A percentile compares a stretch with the other conserved stretches of the same genome.
phyloP scores from a whole-genome alignment of 2,797 vertebrate species.

The Manis pentadactyla region DNA sequence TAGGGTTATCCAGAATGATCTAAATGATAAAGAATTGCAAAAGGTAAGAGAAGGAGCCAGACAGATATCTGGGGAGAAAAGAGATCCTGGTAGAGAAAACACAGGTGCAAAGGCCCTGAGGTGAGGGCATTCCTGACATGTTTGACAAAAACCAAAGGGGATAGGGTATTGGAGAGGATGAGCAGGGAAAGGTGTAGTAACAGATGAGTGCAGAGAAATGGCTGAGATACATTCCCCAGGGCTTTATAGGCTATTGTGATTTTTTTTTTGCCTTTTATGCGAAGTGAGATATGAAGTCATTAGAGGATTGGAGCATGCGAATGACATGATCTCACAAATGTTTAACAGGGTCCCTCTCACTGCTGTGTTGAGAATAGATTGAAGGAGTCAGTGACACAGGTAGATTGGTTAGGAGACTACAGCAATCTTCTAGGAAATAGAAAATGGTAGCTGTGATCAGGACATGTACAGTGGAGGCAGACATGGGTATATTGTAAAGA shows the following conservation, averaged over 20 bases:
- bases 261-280: background rate
- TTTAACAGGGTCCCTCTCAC: background rate
- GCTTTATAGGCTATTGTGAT: background rate
- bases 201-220: background rate
- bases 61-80: background rate
- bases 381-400: background rate
- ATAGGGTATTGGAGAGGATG: background rate
- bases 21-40: background rate
- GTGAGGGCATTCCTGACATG: rapidly evolving
- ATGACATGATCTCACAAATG: background rate
- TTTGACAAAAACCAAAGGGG: background rate
- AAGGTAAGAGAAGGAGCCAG: background rate
- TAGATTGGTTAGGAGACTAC: background rate
- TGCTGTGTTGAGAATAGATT: background rate
- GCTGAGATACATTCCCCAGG: background rate
- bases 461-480: background rate
- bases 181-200: background rate
- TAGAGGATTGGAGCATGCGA: background rate
- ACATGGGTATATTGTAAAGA: background rate
- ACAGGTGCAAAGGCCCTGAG: background rate
- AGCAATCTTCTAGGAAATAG: background rate
- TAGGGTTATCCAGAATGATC: background rate
- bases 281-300: background rate
- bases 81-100: background rate
- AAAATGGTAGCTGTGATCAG: background rate